Evolutionary conservation across 2,113 vertebrate genomes (phyloP), one percentile per base, ranked within the genome.

Genomic region (Anseranas semipalmata): DNA sequence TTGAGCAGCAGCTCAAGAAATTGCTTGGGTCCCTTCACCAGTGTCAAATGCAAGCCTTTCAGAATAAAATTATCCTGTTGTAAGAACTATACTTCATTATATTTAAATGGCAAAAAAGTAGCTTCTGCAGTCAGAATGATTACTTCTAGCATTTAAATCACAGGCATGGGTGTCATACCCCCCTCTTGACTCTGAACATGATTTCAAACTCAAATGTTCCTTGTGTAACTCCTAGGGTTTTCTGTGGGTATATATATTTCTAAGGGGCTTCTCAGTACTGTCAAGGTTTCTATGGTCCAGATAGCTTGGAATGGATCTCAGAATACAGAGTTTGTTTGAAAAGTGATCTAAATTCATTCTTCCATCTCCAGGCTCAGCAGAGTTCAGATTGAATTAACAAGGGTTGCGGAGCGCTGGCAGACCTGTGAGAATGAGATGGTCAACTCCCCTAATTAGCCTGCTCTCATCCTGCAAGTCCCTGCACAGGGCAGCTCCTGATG

Each of bases 401-500:
- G 32, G 50, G 18, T 25, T 28, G 76, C 21, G 41, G 33, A 66
- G 39, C 9, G 15, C 10, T 12, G 15, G 32, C 37, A 55, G 22
- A 12, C 60, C 15, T 18, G 20, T 28, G 33, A 39, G 74, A 22
- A 24, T 7, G 10, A 62, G 46, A 1, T 12, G 13, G 11, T 24
- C 1, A 3, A 3, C 25, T 78, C 19, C 35, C 10, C 7, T 17
- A 17, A 8, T 35, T 32, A 50, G 1, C 4, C 14, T 68, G n/a
- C 50, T 35, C 50, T 59, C n/a, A 27, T 53, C 25, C n/a, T 85
- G 39, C 56, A 20, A 10, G 39, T 33, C n/a, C 21, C 21, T 35
- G 45, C 17, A 3, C 66, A 67, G 67, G 60, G 30, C 28, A 48
- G 52, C 8, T 62, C 43, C 21, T 18, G 35, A 62, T 35, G 35